Base-by-base conservation (phyloP, 2,888 invertebrate genomes). In the Seira ritae region DNA sequence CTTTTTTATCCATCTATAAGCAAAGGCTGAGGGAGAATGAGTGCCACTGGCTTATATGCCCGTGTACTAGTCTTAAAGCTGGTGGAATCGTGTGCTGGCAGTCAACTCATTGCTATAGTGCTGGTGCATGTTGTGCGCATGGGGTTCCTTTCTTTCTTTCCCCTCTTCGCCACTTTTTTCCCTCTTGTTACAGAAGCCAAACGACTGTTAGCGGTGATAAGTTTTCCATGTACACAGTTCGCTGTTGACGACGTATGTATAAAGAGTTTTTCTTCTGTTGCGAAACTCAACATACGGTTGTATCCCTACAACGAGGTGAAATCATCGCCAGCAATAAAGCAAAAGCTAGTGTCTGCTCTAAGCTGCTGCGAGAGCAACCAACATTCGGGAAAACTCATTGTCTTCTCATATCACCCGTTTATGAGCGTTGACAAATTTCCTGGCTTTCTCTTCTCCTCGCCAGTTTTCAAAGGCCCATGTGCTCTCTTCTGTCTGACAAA, bases 151-250 rank as follows among this genome's bases (percentile, higher is more conserved):
- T 78, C 55, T 66, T 78, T 71, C 66, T 66, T 66, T 31, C n/a
- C 66, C 62, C 65, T 50, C 74, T 67, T 60, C 66, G 46, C 66
- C 55, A 17, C 31, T 68, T 37, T 37, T 67, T 55, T 4, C 55
- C 60, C 23, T 71, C 55, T 24, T 42, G 70, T 79, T 66, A 71
- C 55, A 79, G 79, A 79, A 79, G 79, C 79, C 79, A 79, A 78
- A 73, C 67, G 79, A 79, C 79, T 72, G 79, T 79, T 79, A 72
- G 73, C 50, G 66, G 72, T 73, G 79, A 79, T 79, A 73, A 79
- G 79, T 72, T 79, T 79, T 68, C 79, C 72, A 71, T 71, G 46
- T 73, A 73, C 67, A 79, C 79, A 79, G 79, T 79, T 73, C 72
- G 50, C 80, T 31, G 80, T 68, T 73, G 72, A 31, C 79, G 73